Conservation (phyloP, 2,888 invertebrate species). For the Luperina nickerlii region DNA sequence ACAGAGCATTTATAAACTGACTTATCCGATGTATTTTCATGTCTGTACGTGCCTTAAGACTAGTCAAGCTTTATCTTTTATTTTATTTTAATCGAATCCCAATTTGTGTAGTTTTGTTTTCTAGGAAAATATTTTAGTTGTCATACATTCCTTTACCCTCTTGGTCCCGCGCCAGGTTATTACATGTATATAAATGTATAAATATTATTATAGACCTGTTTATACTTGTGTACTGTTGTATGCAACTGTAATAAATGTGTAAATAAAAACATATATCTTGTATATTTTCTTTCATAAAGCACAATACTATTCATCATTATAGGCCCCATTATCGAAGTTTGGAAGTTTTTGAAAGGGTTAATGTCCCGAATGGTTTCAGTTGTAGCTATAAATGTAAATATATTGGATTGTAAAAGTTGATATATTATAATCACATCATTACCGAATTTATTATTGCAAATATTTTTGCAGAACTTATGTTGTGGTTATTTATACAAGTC, state of each 20-base stretch:
- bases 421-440: constrained; percentile 1
- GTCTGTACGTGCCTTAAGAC: constrained; percentile 61
- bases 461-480: neutral
- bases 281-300: constrained; percentile 55
- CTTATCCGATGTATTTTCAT: constrained; percentile 34
- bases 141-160: constrained; percentile 83
- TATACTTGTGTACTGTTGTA: constrained; percentile 87
- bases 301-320: constrained; percentile 24
- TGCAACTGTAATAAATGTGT: constrained; percentile 88
- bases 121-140: constrained; percentile 66
- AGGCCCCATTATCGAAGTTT: neutral
- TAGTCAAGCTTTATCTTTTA: constrained; percentile 68
- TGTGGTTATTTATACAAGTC: too few species aligned
- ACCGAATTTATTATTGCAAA: constrained; percentile 21
- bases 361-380: constrained; percentile 43
- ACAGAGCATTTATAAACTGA: constrained; percentile 39
- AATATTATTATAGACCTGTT: constrained; percentile 81
- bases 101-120: constrained; percentile 52
- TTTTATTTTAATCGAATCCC: constrained; percentile 38
- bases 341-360: constrained; percentile 55
- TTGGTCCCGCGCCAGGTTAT: constrained; percentile 76
- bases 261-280: constrained; percentile 76
- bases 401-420: constrained; percentile 21
- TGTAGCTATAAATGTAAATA: constrained; percentile 54
- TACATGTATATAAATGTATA: constrained; percentile 83